Evolutionary conservation across 2,888 invertebrate species (phyloP), one percentile per base, ranked within the genome.

Genomic region (Hyposoter dolosus): DNA sequence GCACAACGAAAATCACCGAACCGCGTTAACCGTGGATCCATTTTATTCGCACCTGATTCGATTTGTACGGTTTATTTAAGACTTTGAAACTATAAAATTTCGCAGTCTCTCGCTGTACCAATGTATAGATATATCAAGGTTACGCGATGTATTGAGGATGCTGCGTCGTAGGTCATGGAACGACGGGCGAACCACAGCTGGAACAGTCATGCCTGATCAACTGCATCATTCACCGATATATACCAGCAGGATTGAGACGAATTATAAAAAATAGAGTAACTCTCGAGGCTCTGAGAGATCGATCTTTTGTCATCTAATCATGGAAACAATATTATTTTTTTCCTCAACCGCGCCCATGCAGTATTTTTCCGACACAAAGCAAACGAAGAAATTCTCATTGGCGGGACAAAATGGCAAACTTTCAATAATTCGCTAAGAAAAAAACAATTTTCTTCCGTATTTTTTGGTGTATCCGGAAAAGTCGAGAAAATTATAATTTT

Each of bases 31-130:
- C 72, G 83, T 76, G 68, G 68, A 76, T 72, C 60, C 66, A 68
- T 77, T 83, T 76, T 83, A 83, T 80, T 85, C 72, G 71, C 60
- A 63, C 68, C 72, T 83, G 83, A 83, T 83, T 75, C 85, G 83
- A 83, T 85, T 77, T 68, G 69, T 79, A 68, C 72, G 72, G 77
- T 75, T 83, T 86, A 80, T 86, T 83, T 60, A 47, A 71, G 35
- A 60, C 23, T 68, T 60, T 60, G 76, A 77, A 68, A 83, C n/a
- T 56, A 35, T 77, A 40, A 66, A 63, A 77, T 50, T 35, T 28
- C 6, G 28, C 60, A 28, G 19, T 47, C 50, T 15, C 40, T 40
- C 40, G 3, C 40, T 35, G 32, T 15, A 40, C 19, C 1, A 43
- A 43, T 23, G 10, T 5, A 76, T 35, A 76, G 17, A 45, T 76